Conservation (phyloP, 1,140 invertebrate species). For the Diuraphis noxia region DNA sequence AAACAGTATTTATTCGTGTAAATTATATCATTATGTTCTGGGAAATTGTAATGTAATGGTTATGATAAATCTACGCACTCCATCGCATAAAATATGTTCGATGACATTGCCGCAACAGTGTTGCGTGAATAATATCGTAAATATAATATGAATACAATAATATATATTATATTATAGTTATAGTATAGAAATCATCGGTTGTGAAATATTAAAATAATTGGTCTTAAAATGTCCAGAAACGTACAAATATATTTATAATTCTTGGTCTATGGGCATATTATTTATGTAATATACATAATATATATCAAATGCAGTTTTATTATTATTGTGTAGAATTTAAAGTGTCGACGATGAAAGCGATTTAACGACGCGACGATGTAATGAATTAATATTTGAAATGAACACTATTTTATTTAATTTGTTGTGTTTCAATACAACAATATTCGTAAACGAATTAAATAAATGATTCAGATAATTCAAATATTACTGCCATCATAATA, state of each 20-base stretch:
- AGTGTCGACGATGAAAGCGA: not conserved
- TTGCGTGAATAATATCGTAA: not conserved
- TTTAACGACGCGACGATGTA: not conserved
- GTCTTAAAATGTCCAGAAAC: not conserved
- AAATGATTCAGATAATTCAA: not conserved
- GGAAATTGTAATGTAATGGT: not conserved
- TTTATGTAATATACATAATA: too few species aligned
- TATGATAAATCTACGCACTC: not conserved
- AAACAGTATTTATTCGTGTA: not conserved
- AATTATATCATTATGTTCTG: not conserved
- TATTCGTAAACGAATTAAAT: not conserved
- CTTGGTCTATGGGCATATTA: not conserved
- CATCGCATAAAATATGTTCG: not conserved
- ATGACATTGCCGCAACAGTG: not conserved
- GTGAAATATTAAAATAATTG: not conserved
- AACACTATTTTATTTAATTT: not conserved
- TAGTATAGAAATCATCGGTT: not conserved
- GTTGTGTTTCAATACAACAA: not conserved
- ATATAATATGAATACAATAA: not conserved
- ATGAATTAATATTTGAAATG: not conserved
- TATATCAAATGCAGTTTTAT: not conserved
- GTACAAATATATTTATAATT: not conserved
- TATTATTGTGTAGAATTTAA: not conserved
- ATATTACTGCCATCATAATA: not conserved
- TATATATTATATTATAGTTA: too few species aligned